Evolutionary conservation across 1,140 invertebrate species (phyloP).

Genomic region (Diploscapter pachys): DNA sequence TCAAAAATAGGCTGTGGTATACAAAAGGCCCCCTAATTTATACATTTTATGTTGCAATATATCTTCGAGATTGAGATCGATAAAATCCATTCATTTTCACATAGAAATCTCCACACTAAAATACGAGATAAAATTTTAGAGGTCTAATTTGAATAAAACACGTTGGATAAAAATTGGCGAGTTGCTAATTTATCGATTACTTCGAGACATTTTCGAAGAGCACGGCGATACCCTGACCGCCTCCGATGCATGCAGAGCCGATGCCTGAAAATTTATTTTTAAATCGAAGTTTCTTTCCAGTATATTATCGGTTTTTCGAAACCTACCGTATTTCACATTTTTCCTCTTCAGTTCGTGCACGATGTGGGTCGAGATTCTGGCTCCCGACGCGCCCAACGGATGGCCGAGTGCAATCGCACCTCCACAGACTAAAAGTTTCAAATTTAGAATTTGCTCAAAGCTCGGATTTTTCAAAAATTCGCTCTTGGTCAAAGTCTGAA

Average conservation of each 20-base stretch:
- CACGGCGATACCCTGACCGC: slow-evolving; percentile 93
- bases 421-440: slow-evolving; percentile 88
- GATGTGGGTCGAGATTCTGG: slow-evolving; percentile 85
- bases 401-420: slow-evolving; percentile 94
- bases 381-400: slow-evolving; percentile 86
- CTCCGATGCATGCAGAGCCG: slow-evolving; percentile 95
- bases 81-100: no score
- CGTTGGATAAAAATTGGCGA: no score
- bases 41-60: no score
- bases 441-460: slow-evolving; percentile 67
- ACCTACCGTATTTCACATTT: slow-evolving; percentile 61
- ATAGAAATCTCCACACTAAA: no score
- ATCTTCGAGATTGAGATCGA: no score
- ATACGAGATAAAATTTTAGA: no score
- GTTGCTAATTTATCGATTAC: no score
- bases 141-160: no score
- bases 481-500: no score
- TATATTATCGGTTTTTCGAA: background rate
- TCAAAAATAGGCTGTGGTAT: no score
- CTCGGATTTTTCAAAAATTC: no score
- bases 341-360: slow-evolving; percentile 84
- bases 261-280: slow-evolving; percentile 65
- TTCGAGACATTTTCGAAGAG: slow-evolving; percentile 70
- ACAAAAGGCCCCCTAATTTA: no score
- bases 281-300: background rate